These are phyloP conservation scores for Hypselothyrea guttata DNA, from an alignment of 2,888 invertebrate species.

Conservation along the genomic window DNA sequence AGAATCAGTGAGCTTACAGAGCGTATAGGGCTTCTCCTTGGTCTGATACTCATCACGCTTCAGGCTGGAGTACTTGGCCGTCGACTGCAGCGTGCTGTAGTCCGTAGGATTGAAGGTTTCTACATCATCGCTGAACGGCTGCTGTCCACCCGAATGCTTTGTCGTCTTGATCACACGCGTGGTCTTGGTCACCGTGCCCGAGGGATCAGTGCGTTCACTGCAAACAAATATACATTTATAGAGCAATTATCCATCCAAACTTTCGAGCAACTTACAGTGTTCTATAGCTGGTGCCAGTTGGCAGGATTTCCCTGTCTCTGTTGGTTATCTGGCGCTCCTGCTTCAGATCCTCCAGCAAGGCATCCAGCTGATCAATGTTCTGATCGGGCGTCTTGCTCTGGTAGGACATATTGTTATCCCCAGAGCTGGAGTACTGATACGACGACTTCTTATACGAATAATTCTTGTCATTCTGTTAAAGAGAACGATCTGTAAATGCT, in stretches of 20 bases:
- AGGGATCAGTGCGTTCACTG: constrained; percentile 78
- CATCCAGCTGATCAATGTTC: constrained; percentile 90
- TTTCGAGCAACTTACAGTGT: constrained; percentile 72
- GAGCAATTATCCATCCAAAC: neutral
- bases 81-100: constrained; percentile 74
- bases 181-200: constrained; percentile 77
- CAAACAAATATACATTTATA: neutral
- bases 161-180: constrained; percentile 78
- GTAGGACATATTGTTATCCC: constrained; percentile 70
- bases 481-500: too few species aligned
- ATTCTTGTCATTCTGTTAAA: constrained; percentile 76
- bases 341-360: constrained; percentile 88
- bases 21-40: constrained; percentile 68
- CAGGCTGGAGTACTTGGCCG: constrained; percentile 67
- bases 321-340: constrained; percentile 80
- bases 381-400: constrained; percentile 80
- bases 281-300: constrained; percentile 70
- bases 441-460: constrained; percentile 81
- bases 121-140: constrained; percentile 67
- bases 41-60: constrained; percentile 70
- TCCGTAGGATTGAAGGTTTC: constrained; percentile 72
- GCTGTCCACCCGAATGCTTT: constrained; percentile 63
- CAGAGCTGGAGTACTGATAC: constrained; percentile 80
- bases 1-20: constrained; percentile 60
- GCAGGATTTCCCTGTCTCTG: constrained; percentile 61